Evolutionary conservation across 2,113 vertebrate species (phyloP), one percentile per base, ranked within the genome.

Genomic region (Turdus rufiventris): DNA sequence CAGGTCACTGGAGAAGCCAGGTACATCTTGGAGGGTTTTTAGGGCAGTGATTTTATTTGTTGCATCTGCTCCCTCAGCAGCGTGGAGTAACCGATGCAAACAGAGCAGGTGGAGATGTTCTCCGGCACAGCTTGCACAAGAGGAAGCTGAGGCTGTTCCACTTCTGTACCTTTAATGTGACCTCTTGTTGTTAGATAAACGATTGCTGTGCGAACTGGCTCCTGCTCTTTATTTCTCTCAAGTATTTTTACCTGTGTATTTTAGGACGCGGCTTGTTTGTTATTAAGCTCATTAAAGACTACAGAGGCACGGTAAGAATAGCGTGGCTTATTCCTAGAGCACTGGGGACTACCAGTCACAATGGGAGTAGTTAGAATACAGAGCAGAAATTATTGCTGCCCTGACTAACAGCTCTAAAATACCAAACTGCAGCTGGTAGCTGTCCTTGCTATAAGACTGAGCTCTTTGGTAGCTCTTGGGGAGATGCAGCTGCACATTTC

Each of bases 261-360:
- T 93, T 72, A 73, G 60, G 75, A 63, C 50, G 12, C 62, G 62
- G 45, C 50, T 95, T 93, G 85, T 90, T 95, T 45, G 42, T 82
- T 88, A 65, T 85, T 94, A 88, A 90, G 88, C 42, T 6, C 94
- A 94, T 85, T 90, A 90, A 68, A 94, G 89, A 5, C 74, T 78
- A 1, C 40, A 43, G 66, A 89, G 67, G 51, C 23, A 1, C 3
- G 45, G 57, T 65, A 45, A 91, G 67, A 91, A 93, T 51, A 93
- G 78, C 82, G 3, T 6, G 38, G 90, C 75, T 93, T 73, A 33
- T 79, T 85, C 53, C 88, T 79, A 0, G 31, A 33, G 4, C 62
- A 1, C 68, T 26, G 53, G 19, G 33, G 34, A 75, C 53, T 3
- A 5, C 43, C 6, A 54, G 43, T 62, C 84, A 91, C 93, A 88